These are phyloP conservation scores for Choloepus didactylus DNA, from an alignment of 2,797 vertebrate genomes.

Conservation along the genomic window DNA sequence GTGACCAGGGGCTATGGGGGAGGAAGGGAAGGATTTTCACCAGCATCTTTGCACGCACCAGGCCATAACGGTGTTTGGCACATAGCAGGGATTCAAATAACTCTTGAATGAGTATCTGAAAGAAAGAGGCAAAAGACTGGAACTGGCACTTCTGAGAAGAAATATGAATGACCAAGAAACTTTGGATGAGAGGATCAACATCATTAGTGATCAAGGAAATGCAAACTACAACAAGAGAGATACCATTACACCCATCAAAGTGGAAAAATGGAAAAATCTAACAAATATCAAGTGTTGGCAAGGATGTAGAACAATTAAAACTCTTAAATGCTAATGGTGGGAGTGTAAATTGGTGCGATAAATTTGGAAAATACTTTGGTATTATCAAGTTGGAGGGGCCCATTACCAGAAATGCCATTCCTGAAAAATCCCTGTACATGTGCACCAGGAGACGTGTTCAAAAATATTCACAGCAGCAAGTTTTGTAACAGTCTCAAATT, in stretches of 20 bases:
- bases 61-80: not conserved
- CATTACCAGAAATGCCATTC: not conserved
- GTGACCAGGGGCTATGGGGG: too few relatives aligned
- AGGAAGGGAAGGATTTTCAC: not conserved
- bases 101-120: not conserved
- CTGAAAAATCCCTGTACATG: not conserved
- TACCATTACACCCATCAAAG: not conserved
- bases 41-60: not conserved
- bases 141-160: not conserved
- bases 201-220: not conserved
- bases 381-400: not conserved
- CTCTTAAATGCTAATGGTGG: not conserved
- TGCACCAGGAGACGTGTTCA: not conserved
- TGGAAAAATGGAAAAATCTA: conserved; percentile 11
- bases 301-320: not conserved
- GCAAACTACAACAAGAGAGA: not conserved
- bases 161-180: not conserved
- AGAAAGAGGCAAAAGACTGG: not conserved
- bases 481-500: not conserved
- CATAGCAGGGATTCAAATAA: not conserved
- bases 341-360: not conserved
- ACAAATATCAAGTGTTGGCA: not conserved
- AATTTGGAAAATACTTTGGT: not conserved
- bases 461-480: not conserved
- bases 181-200: not conserved